These are phyloP conservation scores for Ciconia boyciana DNA, from an alignment of 2,113 vertebrate genomes.

Conservation along the genomic window DNA sequence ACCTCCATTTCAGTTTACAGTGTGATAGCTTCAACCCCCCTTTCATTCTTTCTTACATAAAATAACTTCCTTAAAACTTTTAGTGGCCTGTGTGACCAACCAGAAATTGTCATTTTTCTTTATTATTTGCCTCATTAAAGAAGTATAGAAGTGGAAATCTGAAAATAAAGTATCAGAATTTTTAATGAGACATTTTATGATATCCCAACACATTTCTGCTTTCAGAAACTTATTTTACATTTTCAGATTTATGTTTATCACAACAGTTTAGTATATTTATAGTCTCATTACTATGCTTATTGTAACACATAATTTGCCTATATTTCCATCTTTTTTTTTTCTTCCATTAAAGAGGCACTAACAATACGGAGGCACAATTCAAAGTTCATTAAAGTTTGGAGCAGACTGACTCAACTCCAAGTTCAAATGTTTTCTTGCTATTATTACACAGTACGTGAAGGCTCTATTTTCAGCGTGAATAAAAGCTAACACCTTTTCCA, in stretches of 20 bases:
- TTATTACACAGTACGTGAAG: background rate
- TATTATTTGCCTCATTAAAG: background rate
- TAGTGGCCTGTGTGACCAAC: background rate
- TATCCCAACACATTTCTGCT: background rate
- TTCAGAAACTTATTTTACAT: background rate
- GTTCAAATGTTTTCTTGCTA: background rate
- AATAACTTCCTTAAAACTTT: background rate
- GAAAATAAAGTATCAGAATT: background rate
- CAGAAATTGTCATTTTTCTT: background rate
- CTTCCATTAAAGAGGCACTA: background rate
- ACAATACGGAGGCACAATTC: background rate
- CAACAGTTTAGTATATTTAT: background rate
- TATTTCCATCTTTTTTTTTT: background rate
- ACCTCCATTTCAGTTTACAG: background rate
- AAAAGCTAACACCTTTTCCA: background rate
- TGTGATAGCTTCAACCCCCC: background rate
- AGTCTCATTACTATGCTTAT: background rate
- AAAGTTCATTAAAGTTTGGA: background rate
- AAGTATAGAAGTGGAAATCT: background rate
- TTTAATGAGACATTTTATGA: slow-evolving; percentile 23
- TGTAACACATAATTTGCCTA: background rate
- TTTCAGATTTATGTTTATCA: slow-evolving; percentile 15
- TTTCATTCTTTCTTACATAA: background rate
- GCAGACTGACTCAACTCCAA: background rate
- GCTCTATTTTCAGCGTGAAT: background rate